Evolutionary conservation across 2,888 invertebrate genomes (phyloP).

Genomic region (Opisthograptis luteolata): DNA sequence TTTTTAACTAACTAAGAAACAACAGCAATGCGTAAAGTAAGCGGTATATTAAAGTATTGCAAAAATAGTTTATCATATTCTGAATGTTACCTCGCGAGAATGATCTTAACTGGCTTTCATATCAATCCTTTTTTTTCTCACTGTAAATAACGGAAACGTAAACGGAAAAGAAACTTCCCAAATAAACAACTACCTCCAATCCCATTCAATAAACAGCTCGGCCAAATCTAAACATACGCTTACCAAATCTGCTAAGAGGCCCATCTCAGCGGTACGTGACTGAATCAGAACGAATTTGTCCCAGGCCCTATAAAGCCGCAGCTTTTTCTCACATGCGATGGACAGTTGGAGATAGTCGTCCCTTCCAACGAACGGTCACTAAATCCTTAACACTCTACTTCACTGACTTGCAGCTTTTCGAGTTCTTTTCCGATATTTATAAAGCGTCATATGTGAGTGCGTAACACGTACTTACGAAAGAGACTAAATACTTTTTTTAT

Average conservation of each 20-base stretch:
- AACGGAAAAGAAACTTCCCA: slow-evolving; percentile 27
- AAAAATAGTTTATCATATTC: no score
- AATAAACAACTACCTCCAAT: slow-evolving; percentile 50
- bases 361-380: slow-evolving; percentile 69
- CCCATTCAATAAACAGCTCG: slow-evolving; percentile 70
- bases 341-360: slow-evolving; percentile 77
- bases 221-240: slow-evolving; percentile 72
- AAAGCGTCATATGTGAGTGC: slow-evolving; percentile 8
- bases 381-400: slow-evolving; percentile 78
- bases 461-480: not conserved
- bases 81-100: no score
- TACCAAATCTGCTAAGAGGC: slow-evolving; percentile 75
- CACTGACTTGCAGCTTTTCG: slow-evolving; percentile 56
- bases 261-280: slow-evolving; percentile 76
- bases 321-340: slow-evolving; percentile 77
- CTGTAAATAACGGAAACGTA: slow-evolving; percentile 14
- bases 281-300: slow-evolving; percentile 81
- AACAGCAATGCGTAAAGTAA: no score
- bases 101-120: no score
- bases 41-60: no score
- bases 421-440: slow-evolving; percentile 46
- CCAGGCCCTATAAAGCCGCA: slow-evolving; percentile 66
- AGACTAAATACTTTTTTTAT: not conserved
- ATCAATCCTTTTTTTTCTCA: not conserved
- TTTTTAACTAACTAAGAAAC: no score